Percentiles rank a stretch among this genome's conserved stretches.
Conservation (phyloP, 2,888 invertebrate genomes). For the Chalcosyrphus nemorum region DNA sequence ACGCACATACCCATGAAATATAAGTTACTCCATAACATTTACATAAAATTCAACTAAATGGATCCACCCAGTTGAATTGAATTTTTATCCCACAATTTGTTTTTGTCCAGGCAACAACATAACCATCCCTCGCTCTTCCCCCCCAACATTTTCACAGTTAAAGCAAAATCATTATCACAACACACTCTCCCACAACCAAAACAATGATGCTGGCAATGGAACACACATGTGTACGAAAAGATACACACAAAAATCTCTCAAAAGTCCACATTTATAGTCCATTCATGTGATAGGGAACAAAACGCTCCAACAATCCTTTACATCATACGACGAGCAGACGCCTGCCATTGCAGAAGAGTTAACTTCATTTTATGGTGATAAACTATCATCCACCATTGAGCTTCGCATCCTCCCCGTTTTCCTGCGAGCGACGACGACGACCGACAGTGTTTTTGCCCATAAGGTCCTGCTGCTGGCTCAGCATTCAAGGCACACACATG, state of each 20-base stretch:
- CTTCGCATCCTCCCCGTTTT: neutral
- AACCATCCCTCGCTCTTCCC: no score
- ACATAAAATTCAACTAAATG: slow-evolving; percentile 33
- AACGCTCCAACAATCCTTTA: slow-evolving; percentile 52
- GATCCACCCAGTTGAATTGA: slow-evolving; percentile 22
- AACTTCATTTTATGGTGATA: slow-evolving; percentile 62
- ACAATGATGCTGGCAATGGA: neutral
- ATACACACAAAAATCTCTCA: slow-evolving; percentile 27
- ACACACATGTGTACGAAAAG: neutral
- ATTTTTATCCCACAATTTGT: slow-evolving; percentile 45
- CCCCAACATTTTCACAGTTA: no score
- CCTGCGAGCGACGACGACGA: neutral
- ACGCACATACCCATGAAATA: slow-evolving; percentile 9
- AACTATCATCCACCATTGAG: slow-evolving; percentile 43
- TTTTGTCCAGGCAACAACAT: slow-evolving; percentile 1
- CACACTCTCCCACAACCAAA: neutral
- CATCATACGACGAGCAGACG: slow-evolving; percentile 22
- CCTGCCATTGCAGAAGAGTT: slow-evolving; percentile 31
- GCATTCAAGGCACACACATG: slow-evolving; percentile 17
- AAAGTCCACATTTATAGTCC: slow-evolving; percentile 47
- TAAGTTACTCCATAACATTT: slow-evolving; percentile 14
- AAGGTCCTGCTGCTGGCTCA: neutral
- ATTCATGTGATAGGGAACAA: slow-evolving; percentile 4
- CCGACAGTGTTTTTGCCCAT: neutral
- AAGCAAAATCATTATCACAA: slow-evolving; percentile 11